Percentiles rank a stretch among this genome's conserved stretches.
phyloP scores from a whole-genome alignment of 2,797 vertebrate genomes.

The Ptychobarbus kaznakovi region DNA sequence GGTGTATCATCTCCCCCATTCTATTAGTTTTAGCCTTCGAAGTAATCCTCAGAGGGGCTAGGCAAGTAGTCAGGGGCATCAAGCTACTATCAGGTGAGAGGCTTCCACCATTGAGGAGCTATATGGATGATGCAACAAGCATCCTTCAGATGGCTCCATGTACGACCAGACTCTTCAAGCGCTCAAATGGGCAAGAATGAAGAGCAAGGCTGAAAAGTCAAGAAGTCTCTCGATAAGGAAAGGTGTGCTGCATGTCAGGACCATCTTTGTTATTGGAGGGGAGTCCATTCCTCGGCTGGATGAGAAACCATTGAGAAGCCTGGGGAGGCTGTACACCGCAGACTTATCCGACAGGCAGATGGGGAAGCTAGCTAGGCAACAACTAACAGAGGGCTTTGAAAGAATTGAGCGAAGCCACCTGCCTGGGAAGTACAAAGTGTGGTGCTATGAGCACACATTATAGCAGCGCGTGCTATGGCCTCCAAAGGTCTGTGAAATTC shows the following conservation, averaged over 20 bases:
- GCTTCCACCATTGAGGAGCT: too few species aligned
- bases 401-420: neutral
- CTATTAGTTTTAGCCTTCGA: too few species aligned
- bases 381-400: neutral
- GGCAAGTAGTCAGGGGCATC: too few species aligned
- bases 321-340: neutral
- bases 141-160: neutral
- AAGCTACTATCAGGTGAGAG: too few species aligned
- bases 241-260: too few species aligned
- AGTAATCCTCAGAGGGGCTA: too few species aligned
- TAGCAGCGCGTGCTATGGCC: neutral
- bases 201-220: neutral
- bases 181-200: neutral
- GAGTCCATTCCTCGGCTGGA: neutral
- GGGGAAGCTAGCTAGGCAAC: neutral
- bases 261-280: neutral
- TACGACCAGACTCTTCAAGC: neutral
- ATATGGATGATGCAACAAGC: too few species aligned
- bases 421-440: slow-evolving; percentile 7
- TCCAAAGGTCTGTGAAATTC: neutral
- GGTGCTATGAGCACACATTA: neutral
- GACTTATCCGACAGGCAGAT: neutral
- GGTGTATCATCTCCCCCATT: too few species aligned
- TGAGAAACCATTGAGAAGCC: neutral
- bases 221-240: neutral